A percentile compares a stretch with the other conserved stretches of the same genome.
phyloP scores from a whole-genome alignment of 2,888 invertebrate species.

The Pandemis heparana region DNA sequence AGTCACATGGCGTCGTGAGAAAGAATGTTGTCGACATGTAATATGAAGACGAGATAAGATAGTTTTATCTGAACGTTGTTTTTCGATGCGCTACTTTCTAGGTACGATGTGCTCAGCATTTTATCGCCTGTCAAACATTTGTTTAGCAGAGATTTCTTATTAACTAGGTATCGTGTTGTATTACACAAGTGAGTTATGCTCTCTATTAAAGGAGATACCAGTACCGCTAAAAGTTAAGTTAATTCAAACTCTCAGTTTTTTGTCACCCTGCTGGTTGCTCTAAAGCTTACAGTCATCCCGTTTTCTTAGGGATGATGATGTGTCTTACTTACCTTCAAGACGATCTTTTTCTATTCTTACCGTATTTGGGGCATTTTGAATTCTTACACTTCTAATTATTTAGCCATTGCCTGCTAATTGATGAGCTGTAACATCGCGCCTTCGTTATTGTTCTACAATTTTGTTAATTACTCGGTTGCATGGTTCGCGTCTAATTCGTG shows the following conservation, averaged over 20 bases:
- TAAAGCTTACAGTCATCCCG: not conserved
- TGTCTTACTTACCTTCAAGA: not conserved
- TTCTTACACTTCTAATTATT: slow-evolving; percentile 57
- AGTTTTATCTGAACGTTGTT: slow-evolving; percentile 63
- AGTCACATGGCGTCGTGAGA: slow-evolving; percentile 51
- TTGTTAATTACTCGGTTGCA: slow-evolving; percentile 67
- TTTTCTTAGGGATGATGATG: not conserved
- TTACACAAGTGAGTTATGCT: slow-evolving; percentile 22
- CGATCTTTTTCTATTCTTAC: not conserved
- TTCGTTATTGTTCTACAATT: slow-evolving; percentile 72
- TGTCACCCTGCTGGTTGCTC: not conserved
- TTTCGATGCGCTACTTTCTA: slow-evolving; percentile 67
- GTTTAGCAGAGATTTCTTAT: slow-evolving; percentile 70
- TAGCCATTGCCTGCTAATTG: slow-evolving; percentile 71
- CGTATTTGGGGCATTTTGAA: slow-evolving; percentile 50
- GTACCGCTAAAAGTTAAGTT: not conserved
- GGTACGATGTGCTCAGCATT: slow-evolving; percentile 59
- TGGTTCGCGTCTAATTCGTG: slow-evolving; percentile 61
- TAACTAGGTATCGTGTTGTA: slow-evolving; percentile 20
- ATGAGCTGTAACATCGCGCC: slow-evolving; percentile 59
- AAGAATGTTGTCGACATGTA: slow-evolving; percentile 52
- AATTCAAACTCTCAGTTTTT: not conserved
- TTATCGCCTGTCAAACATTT: slow-evolving; percentile 76
- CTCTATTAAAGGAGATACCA: not conserved
- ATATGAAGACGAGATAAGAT: slow-evolving; percentile 65